Evolutionary conservation across 2,113 vertebrate species (phyloP).

Genomic region (Platichthys stellatus): DNA sequence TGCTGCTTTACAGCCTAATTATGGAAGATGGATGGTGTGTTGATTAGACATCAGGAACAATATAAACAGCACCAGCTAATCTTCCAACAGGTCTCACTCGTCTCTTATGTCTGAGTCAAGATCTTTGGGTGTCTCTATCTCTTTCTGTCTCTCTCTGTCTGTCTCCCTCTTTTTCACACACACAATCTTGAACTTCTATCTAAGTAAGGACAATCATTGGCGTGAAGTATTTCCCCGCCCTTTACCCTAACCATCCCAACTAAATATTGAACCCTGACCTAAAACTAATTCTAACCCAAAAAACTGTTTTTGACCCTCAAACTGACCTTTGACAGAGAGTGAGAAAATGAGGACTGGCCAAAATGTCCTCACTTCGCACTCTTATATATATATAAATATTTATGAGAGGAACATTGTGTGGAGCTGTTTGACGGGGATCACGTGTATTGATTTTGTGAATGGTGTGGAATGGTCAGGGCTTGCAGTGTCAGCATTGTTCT

Average conservation of each 20-base stretch:
- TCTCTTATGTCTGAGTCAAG: too few species aligned
- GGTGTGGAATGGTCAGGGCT: background rate
- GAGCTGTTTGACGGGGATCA: slow-evolving; percentile 5
- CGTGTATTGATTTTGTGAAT: slow-evolving; percentile 35
- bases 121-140: too few species aligned
- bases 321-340: too few species aligned
- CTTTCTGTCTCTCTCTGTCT: too few species aligned
- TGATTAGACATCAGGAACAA: slow-evolving; percentile 34
- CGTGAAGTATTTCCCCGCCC: too few species aligned
- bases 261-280: too few species aligned
- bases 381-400: background rate
- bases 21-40: slow-evolving; percentile 36
- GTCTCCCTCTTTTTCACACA: too few species aligned
- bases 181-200: too few species aligned
- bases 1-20: slow-evolving; percentile 17
- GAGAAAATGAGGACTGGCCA: background rate
- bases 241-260: too few species aligned
- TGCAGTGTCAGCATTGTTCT: slow-evolving; percentile 25
- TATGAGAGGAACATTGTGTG: slow-evolving; percentile 9
- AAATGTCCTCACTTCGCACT: background rate
- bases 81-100: background rate
- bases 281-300: too few species aligned
- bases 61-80: slow-evolving; percentile 5
- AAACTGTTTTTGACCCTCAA: too few species aligned
- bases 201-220: too few species aligned